Conservation (phyloP, 2,113 vertebrate species). For the Rhinopomastus cyanomelas region DNA sequence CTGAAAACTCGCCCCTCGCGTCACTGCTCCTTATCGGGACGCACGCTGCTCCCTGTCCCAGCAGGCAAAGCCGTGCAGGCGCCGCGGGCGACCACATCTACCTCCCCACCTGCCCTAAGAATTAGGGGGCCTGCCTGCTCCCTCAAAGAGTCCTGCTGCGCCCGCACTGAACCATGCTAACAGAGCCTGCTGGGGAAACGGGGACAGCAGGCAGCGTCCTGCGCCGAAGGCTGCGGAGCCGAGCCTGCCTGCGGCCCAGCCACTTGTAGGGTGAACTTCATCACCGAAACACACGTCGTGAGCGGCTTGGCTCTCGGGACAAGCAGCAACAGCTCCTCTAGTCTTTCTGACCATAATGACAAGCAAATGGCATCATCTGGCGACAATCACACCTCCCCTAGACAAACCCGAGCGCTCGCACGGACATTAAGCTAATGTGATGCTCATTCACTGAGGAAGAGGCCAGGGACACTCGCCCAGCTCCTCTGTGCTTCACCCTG, state of each 20-base stretch:
- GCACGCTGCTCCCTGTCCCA: not conserved
- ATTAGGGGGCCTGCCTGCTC: not conserved
- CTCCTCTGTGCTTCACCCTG: constrained; percentile 2
- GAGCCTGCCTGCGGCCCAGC: not conserved
- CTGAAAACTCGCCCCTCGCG: not conserved
- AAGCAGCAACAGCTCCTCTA: not conserved
- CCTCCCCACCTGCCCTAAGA: not conserved
- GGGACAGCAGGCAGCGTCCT: not conserved
- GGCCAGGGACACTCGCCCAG: not conserved
- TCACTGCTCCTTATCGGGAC: not conserved
- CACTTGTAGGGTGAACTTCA: not conserved
- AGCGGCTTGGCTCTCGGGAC: not conserved
- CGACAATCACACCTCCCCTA: constrained; percentile 46
- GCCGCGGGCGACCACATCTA: not conserved
- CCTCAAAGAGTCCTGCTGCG: not conserved
- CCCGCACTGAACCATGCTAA: not conserved
- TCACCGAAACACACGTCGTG: not conserved
- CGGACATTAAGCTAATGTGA: constrained; percentile 59
- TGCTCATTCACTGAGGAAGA: constrained; percentile 53
- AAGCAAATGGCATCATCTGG: constrained; percentile 35
- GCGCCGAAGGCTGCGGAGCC: not conserved
- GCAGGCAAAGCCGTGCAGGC: not conserved
- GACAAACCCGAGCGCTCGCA: constrained; percentile 13
- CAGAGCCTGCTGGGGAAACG: not conserved
- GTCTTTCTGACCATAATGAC: not conserved